These are phyloP conservation scores for Achlya flavicornis DNA, from an alignment of 2,888 invertebrate genomes.

Conservation along the genomic window DNA sequence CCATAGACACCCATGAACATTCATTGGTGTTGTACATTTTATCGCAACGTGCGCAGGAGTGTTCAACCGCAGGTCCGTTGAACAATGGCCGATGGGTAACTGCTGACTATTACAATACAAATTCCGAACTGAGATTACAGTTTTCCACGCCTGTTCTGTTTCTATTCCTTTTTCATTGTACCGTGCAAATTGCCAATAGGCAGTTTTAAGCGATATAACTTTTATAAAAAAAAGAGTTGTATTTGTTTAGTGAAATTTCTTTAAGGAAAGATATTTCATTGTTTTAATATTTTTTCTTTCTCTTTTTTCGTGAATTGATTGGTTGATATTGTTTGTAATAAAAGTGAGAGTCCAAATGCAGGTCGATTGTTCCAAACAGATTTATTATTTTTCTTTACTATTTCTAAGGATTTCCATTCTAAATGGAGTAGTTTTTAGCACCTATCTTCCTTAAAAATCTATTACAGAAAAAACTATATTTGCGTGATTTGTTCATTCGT, in stretches of 20 bases:
- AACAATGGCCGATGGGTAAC: constrained; percentile 66
- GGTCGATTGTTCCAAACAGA: no score
- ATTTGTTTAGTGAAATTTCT: neutral
- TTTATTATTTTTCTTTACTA: no score
- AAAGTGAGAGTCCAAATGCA: no score
- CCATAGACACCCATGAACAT: constrained; percentile 27
- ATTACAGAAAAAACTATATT: no score
- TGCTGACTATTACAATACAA: constrained; percentile 64
- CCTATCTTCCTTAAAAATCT: no score
- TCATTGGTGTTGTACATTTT: constrained; percentile 45
- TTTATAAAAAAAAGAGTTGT: constrained; percentile 14
- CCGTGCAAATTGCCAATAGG: constrained; percentile 48
- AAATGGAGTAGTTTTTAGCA: no score
- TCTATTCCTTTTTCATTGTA: constrained; percentile 54
- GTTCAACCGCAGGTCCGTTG: constrained; percentile 50
- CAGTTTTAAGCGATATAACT: constrained; percentile 27
- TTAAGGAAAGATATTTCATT: neutral
- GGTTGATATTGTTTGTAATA: neutral
- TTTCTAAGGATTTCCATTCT: no score
- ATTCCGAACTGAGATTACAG: constrained; percentile 71
- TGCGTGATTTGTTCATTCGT: no score
- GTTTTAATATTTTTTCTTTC: neutral
- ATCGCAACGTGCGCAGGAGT: constrained; percentile 50
- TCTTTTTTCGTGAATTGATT: no score
- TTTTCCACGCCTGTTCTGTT: constrained; percentile 56